Evolutionary conservation across 2,888 invertebrate genomes (phyloP), one percentile per base, ranked within the genome.

Genomic region (Camptogramma bilineatum): DNA sequence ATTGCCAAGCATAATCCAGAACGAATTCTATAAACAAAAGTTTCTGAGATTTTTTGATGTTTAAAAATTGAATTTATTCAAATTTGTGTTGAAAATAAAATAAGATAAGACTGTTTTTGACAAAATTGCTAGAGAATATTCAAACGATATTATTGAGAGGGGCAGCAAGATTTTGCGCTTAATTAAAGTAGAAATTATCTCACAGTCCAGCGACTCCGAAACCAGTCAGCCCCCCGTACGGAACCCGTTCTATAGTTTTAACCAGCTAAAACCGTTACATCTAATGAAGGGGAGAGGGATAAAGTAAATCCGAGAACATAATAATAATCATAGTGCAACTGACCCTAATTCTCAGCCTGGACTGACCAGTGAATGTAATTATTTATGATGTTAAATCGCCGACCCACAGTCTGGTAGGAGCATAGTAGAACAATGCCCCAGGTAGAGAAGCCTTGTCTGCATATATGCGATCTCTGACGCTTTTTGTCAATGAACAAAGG

Each of bases 211-310:
- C 77, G 80, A 77, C 82, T 74, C 73, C 83, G 78, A 86, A 90
- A 90, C 90, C 88, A 87, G 91, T 90, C 80, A 75, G 80, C 78
- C 87, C 92, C 91, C 87, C 84, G 84, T 83, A 73, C 67, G 79
- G 83, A 93, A 93, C 93, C 86, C 84, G 93, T 92, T 93, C 88
- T 78, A 89, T 91, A 91, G 93, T 93, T 92, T 93, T 92, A 93
- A 91, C 86, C 89, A 88, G 88, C 88, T 85, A 89, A 88, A 92
- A 91, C 93, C 92, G 93, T 93, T 93, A 92, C 90, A 88, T 86
- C 91, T 93, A 92, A 93, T 93, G 92, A 93, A 88, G 87, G 91
- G 92, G 91, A 88, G 90, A 85, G 86, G 86, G 87, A 84, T 87
- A 87, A 88, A 83, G 66, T 86, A 86, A 90, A 88, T 87, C 85